Base-by-base conservation (phyloP, 2,797 vertebrate genomes). In the Phoxinus dragarum region DNA sequence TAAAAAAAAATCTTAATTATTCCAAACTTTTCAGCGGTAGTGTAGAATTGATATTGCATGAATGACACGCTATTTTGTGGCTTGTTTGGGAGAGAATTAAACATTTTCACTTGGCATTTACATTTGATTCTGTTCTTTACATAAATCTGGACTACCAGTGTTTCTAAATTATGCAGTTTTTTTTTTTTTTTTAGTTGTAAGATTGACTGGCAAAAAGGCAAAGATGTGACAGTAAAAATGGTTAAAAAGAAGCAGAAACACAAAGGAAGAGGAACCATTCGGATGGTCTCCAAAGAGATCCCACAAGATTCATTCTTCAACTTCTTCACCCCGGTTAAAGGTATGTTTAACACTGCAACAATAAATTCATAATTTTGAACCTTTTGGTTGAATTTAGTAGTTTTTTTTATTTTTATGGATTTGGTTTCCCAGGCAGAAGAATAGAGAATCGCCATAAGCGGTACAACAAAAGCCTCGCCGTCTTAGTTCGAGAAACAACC, bases 191-290 rank as follows among this genome's bases (percentile, higher is more conserved):
- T 23, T 19, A 99, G 98, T 61, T 99, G 98, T 92, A 96, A 96
- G 68, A 98, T 99, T 89, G 97, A 99, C 92, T 99, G 98, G 98
- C 97, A 98, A 90, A 99, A 98, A 89, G 98, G 97, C 54, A 99
- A 98, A 89, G 98, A 99, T 11, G 97, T 99, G 79, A 99, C 98
- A 0, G 96, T 99, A 88, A 99, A 98, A 95, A 97, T 94, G 67
- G 97, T 99, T 91, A 99, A 97, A 95, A 99, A 99, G 90, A 99
- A 99, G 83, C 98, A 99, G 94, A 99, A 99, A 86, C 98, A 99
- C 91, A 99, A 98, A 97, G 98, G 98, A 14, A 96, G 98, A 67
- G 98, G 98, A 90, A 98, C 97, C 0, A 97, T 98, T 23, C 95
- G 98, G 76, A 99, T 97, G 0, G 96, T 99, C 91, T 98, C 97